Conservation (phyloP, 2,888 invertebrate species). For the Agrypnus murinus region DNA sequence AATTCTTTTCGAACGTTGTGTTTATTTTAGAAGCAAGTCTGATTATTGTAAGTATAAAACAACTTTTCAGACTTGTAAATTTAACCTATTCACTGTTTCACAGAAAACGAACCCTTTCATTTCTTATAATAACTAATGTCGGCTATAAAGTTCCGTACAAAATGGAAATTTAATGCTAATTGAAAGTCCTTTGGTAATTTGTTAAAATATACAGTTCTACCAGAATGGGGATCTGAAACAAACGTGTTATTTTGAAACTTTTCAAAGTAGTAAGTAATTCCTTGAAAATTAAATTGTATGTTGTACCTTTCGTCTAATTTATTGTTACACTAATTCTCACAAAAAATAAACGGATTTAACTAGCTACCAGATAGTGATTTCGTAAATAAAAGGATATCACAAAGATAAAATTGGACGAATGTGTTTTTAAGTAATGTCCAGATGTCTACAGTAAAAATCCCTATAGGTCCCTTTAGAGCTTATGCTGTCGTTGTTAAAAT, state of each 20-base stretch:
- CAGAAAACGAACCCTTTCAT: constrained; percentile 7
- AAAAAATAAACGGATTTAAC: neutral
- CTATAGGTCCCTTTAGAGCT: no score
- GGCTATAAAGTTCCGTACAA: constrained; percentile 10
- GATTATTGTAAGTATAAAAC: neutral
- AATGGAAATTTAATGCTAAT: constrained; percentile 27
- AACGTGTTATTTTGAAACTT: constrained; percentile 3
- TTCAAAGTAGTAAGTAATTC: no score
- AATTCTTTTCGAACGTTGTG: neutral
- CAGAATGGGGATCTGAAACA: neutral
- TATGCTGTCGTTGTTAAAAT: no score
- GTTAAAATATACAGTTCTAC: constrained; percentile 1
- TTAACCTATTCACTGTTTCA: constrained; percentile 11
- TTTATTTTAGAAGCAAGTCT: constrained; percentile 10
- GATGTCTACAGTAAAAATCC: no score
- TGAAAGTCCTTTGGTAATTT: constrained; percentile 23
- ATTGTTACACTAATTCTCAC: constrained; percentile 2
- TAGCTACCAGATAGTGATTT: no score
- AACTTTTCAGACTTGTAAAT: constrained; percentile 9
- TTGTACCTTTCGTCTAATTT: neutral
- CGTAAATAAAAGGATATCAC: no score
- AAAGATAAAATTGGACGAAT: no score
- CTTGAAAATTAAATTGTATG: neutral
- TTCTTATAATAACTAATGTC: neutral
- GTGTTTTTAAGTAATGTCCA: no score